Base-by-base conservation (phyloP, 2,888 invertebrate species). In the Yponomeuta malinellus region DNA sequence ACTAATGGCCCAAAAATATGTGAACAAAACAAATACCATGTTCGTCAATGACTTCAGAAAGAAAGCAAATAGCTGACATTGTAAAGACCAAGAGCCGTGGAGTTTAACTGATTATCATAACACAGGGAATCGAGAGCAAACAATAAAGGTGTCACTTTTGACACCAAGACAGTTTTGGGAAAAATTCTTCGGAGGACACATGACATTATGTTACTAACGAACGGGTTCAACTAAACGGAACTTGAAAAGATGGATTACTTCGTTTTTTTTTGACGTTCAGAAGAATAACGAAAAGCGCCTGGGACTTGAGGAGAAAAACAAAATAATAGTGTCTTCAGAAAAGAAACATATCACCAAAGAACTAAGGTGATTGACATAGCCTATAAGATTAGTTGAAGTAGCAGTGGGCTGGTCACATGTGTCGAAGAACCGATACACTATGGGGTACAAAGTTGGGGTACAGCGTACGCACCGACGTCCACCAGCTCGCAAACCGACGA, bases 61-160 rank as follows among this genome's bases (percentile, higher is more conserved):
- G 52, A 59, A 59, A 59, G 52, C 52, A 59, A 59, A 59, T 59
- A 59, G 52, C 52, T 59, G 15, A 59, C 52, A 59, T 59, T 59
- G 52, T 59, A 59, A 59, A 59, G 52, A 59, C 23, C 52, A 59
- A 59, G 52, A 12, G 52, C 12, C 52, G 52, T 59, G 12, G 15
- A 29, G 33, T 2, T 65, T 65, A 1, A 65, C 33, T 65, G 65
- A 65, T 65, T 65, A 65, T 29, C 65, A 65, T 65, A 23, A 59
- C 52, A 59, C 15, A 15, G 15, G 15, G 52, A 23, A 33, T 65
- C 33, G 29, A 68, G 23, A 48, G 43, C 68, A 48, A 68, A 68
- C 68, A 43, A 48, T 59, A 12, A 23, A 48, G 43, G 68, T 48
- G 68, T 9, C 23, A 43, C 6, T 68, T 48, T 43, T 68, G 68